Base-by-base conservation (phyloP, 1,140 invertebrate species). In the Heterodera schachtii region DNA sequence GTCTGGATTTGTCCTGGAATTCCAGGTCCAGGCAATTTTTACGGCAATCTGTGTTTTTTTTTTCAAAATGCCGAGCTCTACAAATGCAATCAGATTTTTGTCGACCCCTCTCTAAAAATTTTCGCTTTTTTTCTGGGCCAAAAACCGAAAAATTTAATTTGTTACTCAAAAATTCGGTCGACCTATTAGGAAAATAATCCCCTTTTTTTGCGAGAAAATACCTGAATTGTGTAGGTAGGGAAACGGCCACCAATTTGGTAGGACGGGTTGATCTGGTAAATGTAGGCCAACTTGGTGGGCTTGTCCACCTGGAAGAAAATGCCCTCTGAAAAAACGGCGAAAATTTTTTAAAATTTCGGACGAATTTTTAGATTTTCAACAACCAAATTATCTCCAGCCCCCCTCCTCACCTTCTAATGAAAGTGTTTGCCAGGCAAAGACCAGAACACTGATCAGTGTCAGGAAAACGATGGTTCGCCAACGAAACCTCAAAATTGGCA, bases 201-300 rank as follows among this genome's bases (percentile, higher is more conserved):
- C 16, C 16, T 11, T 5, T 21, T 21, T 31, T 31, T n/a, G n/a
- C 2, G 13, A 43, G 31, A 8, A 31, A 71, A 31, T 7, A 81
- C 80, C 80, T 81, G 74, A 21, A 81, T 57, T 44, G 69, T 21
- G 47, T 84, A 76, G 47, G 41, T 19, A 1, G 81, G 81, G 57
- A 82, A 83, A n/a, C 46, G 67, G 6, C 83, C 80, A n/a, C 82
- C 82, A 79, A 83, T 83, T 8, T 83, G 82, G 70, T 83, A 83
- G 31, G 82, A 81, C 13, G 73, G 73, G 47, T 74, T 80, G 41
- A 80, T 80, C 71, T 80, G 82, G 74, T 83, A 83, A 16, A 83
- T 66, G 78, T 81, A 83, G 7, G 78, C 73, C 31, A 83, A 71
- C 11, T 83, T 77, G 13, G 60, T 31, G 16, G 82, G 82, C 41